Base-by-base conservation (phyloP, 2,797 vertebrate species). In the Bovichtus diacanthus region DNA sequence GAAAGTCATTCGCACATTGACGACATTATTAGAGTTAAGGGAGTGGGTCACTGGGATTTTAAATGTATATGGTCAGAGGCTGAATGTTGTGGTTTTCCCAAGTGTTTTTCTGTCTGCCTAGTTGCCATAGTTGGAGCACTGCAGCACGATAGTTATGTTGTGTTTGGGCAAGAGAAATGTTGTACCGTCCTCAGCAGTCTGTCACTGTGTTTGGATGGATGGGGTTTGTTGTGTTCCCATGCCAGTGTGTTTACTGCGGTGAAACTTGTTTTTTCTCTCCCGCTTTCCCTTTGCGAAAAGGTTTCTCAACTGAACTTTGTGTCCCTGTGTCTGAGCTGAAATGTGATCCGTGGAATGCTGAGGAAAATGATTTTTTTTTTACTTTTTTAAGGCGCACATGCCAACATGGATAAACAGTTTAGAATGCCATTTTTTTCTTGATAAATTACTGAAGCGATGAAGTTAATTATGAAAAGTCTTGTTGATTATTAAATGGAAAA, bases 141-240 rank as follows among this genome's bases (percentile, higher is more conserved):
- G 54, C 64, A 43, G 56, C 63, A 50, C 13, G n/a, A 70, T 27
- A 31, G 60, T 60, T 61, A 51, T 56, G 74, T 78, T 70, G 36
- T 62, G 43, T 78, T 62, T 49, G 60, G 61, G 39, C 49, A 63
- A 62, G 34, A 74, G 49, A 74, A 39, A 66, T 21, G 61, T 41
- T 21, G 46, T 23, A 16, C 29, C 29, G 53, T 63, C 51, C 31
- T 73, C 80, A 51, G 49, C 41, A 47, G 61, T 50, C 65, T 65
- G 70, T 65, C 64, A 5, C 36, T 70, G 31, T 66, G 67, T 78
- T 58, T 47, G 64, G 63, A 23, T 47, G 67, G 59, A 62, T 56
- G 21, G 51, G 1, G 2, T 50, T 49, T 39, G 71, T 23, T 69
- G 23, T 76, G 78, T 76, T 55, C 19, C 53, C 46, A 25, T 56